These are phyloP conservation scores for Sciaenops ocellatus DNA, from an alignment of 2,797 vertebrate genomes.

Conservation along the genomic window DNA sequence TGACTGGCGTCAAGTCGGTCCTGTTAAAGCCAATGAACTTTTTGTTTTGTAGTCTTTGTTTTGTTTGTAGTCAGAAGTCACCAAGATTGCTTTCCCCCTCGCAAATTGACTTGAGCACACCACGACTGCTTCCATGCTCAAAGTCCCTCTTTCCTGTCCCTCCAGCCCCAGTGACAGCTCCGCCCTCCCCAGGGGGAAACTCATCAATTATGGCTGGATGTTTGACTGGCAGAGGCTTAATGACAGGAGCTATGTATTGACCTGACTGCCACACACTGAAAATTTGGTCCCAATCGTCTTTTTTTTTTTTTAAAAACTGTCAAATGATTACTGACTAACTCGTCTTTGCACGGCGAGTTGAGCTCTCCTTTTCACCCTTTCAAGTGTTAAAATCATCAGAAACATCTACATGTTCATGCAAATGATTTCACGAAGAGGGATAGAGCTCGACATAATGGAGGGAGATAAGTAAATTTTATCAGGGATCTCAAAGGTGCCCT, in stretches of 20 bases:
- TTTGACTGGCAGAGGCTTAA: constrained; percentile 87
- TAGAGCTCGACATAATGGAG: constrained; percentile 50
- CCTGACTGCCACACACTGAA: constrained; percentile 80
- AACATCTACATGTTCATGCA: constrained; percentile 45
- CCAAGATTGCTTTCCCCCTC: constrained; percentile 48
- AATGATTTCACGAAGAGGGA: constrained; percentile 37
- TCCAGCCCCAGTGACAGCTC: constrained; percentile 74
- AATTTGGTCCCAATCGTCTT: constrained; percentile 76
- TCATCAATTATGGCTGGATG: constrained; percentile 86
- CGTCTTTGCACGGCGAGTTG: constrained; percentile 42
- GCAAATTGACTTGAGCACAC: constrained; percentile 60
- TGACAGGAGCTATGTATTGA: constrained; percentile 86
- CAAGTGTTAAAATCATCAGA: constrained; percentile 25
- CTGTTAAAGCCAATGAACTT: constrained; percentile 66
- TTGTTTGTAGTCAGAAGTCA: constrained; percentile 61
- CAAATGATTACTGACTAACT: constrained; percentile 73
- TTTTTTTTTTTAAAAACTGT: constrained; percentile 78
- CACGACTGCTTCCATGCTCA: constrained; percentile 50
- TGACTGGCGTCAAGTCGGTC: constrained; percentile 44
- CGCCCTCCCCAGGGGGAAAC: constrained; percentile 74
- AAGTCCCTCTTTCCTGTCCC: constrained; percentile 62
- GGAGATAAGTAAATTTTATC: constrained; percentile 61
- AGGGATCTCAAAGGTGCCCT: constrained; percentile 57
- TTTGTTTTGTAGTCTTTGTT: constrained; percentile 62
- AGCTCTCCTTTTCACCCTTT: constrained; percentile 35